phyloP scores from a whole-genome alignment of 2,888 invertebrate species.

The Tuberolachnus salignus region DNA sequence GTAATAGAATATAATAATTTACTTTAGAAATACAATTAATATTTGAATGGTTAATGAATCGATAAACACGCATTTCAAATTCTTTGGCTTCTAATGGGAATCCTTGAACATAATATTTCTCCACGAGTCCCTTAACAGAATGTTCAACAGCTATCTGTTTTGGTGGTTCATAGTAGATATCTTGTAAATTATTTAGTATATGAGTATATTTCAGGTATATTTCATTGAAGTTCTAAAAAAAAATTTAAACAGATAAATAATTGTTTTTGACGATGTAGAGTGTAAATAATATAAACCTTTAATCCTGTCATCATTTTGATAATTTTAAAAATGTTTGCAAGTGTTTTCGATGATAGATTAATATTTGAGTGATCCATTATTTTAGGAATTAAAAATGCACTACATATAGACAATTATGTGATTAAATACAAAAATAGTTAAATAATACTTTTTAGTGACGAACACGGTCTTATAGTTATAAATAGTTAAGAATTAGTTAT shows the following conservation, averaged over 20 bases:
- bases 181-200: constrained; percentile 40
- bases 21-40: constrained; percentile 32
- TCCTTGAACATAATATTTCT: constrained; percentile 45
- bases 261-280: neutral
- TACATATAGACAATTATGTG: no score
- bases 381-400: neutral
- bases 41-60: constrained; percentile 39
- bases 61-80: constrained; percentile 50
- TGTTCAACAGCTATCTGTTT: constrained; percentile 21
- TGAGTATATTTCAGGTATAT: constrained; percentile 39
- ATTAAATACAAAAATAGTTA: no score
- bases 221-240: constrained; percentile 41
- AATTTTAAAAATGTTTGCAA: constrained; percentile 43
- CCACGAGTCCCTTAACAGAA: neutral
- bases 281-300: neutral
- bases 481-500: no score
- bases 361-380: constrained; percentile 27
- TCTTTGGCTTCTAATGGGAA: constrained; percentile 52
- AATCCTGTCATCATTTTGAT: constrained; percentile 53
- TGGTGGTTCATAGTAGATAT: constrained; percentile 26
- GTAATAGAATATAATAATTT: neutral
- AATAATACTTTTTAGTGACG: no score
- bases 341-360: constrained; percentile 33
- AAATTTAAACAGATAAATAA: neutral
- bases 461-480: no score